phyloP scores from a whole-genome alignment of 2,888 invertebrate species.

The Mythimna ferrago region DNA sequence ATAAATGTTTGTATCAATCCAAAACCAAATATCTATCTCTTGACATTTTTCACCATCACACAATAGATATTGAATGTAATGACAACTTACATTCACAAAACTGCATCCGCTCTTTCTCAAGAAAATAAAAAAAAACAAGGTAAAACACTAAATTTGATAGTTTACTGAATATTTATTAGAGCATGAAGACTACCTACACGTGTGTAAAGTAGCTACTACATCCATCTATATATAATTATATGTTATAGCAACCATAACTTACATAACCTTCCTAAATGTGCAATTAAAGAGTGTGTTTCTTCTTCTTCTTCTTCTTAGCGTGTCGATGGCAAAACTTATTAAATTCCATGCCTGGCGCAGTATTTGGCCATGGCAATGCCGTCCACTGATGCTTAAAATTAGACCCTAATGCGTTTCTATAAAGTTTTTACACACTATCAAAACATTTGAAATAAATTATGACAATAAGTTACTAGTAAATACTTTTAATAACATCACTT shows the following conservation, averaged over 20 bases:
- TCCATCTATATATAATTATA: slow-evolving; percentile 1
- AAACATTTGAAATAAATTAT: slow-evolving; percentile 25
- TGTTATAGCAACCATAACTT: slow-evolving; percentile 12
- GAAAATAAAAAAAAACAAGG: slow-evolving; percentile 12
- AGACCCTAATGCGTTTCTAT: background rate
- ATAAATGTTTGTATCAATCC: background rate
- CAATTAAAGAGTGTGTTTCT: slow-evolving; percentile 14
- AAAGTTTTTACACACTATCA: slow-evolving; percentile 8
- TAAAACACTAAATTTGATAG: slow-evolving; percentile 21
- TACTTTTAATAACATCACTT: background rate
- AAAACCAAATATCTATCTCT: background rate
- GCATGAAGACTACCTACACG: slow-evolving; percentile 42
- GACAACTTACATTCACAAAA: background rate
- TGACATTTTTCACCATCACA: no score
- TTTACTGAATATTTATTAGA: slow-evolving; percentile 50
- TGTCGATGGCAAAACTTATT: no score
- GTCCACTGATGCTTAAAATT: no score
- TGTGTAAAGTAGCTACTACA: background rate
- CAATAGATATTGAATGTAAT: background rate
- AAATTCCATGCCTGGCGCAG: no score
- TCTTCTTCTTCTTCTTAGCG: no score
- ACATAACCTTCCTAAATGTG: slow-evolving; percentile 32
- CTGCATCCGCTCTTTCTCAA: slow-evolving; percentile 31
- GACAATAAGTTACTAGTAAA: slow-evolving; percentile 19
- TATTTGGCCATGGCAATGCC: no score